Percentiles rank a stretch among this genome's conserved stretches.
Conservation (phyloP, 2,888 invertebrate species). For the Troilus luridus region DNA sequence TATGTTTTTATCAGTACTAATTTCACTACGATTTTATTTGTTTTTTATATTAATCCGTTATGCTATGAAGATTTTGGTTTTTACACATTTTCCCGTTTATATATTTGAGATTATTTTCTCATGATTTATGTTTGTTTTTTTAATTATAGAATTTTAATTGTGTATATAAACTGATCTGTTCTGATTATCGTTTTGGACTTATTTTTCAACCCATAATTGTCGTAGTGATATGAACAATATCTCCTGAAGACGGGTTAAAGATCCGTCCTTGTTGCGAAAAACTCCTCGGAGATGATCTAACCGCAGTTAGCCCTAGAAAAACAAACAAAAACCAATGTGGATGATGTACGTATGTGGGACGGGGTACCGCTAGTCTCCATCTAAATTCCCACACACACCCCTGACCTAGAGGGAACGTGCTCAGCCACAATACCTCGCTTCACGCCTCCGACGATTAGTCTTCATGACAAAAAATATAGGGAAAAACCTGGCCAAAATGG, state of each 20-base stretch:
- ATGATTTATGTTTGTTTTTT: too few species aligned
- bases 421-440: slow-evolving; percentile 32
- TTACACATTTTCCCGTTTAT: too few species aligned
- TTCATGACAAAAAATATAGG: slow-evolving; percentile 25
- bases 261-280: background rate
- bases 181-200: background rate
- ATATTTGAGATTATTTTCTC: too few species aligned
- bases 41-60: too few species aligned
- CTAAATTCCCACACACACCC: slow-evolving; percentile 42
- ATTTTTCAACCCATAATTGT: background rate
- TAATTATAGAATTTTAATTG: too few species aligned
- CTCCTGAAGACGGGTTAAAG: background rate
- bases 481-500: slow-evolving; percentile 45
- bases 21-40: too few species aligned
- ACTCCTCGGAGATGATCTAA: background rate
- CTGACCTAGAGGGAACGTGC: slow-evolving; percentile 20
- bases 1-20: too few species aligned
- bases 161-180: too few species aligned
- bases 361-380: slow-evolving; percentile 29
- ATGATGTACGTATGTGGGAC: slow-evolving; percentile 17
- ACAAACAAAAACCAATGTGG: slow-evolving; percentile 31
- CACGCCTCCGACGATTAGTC: slow-evolving; percentile 31
- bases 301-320: slow-evolving; percentile 17
- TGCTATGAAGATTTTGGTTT: too few species aligned
- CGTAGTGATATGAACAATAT: background rate